Conservation (phyloP, 1,140 invertebrate species). For the Ruditapes philippinarum region DNA sequence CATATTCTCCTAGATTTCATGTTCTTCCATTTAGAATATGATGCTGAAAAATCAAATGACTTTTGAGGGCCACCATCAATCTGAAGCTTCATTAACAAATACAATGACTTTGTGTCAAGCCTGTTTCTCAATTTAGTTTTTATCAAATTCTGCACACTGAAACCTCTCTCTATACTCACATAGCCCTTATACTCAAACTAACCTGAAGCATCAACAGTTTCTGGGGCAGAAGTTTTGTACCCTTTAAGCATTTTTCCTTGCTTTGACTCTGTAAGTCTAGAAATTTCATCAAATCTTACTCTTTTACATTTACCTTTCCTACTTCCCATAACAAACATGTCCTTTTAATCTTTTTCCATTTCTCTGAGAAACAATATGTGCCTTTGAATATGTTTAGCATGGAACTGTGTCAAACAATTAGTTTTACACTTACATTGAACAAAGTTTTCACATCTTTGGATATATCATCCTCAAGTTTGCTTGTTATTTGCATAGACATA, state of each 20-base stretch:
- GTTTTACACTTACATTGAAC: too few relatives aligned
- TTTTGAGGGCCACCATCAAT: slow-evolving; percentile 23
- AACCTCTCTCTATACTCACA: neutral
- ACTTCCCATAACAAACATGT: too few relatives aligned
- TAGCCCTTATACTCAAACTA: neutral
- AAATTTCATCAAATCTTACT: neutral
- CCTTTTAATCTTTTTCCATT: too few relatives aligned
- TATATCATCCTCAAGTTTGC: too few relatives aligned
- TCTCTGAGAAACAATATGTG: too few relatives aligned
- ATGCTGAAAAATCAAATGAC: neutral
- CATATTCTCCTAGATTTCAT: neutral
- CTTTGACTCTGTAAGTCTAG: neutral
- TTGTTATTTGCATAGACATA: too few relatives aligned
- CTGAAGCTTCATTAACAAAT: neutral
- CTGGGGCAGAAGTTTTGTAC: neutral
- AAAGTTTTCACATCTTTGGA: too few relatives aligned
- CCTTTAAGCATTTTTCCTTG: neutral
- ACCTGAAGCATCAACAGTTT: neutral
- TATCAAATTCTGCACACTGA: neutral
- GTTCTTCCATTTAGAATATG: slow-evolving; percentile 3
- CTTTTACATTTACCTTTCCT: too few relatives aligned
- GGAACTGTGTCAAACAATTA: too few relatives aligned
- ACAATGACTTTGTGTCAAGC: slow-evolving; percentile 6
- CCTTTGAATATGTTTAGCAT: too few relatives aligned
- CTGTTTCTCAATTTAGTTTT: slow-evolving; percentile 27